Evolutionary conservation across 53 echinoderm and acorn worm species (phyloP).

Genomic region (Patiria pectinifera): DNA sequence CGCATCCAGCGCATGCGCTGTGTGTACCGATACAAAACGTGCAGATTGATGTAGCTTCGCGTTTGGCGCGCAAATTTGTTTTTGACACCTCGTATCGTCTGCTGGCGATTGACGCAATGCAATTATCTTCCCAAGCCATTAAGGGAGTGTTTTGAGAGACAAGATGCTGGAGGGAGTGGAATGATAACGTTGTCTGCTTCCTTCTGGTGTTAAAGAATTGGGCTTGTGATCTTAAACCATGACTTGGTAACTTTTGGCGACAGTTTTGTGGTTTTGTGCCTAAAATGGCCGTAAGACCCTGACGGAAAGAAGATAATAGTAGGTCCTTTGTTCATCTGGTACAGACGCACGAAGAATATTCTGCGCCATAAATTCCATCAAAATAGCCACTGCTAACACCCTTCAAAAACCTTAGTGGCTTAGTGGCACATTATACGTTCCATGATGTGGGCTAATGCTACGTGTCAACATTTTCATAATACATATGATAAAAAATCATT

Average conservation of each 20-base stretch:
- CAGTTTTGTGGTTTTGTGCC: conserved; percentile 6
- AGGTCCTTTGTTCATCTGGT: not conserved
- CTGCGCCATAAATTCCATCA: no score
- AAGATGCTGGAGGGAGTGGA: not conserved
- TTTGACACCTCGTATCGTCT: not conserved
- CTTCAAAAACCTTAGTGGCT: no score
- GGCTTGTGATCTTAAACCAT: not conserved
- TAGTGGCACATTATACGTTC: no score
- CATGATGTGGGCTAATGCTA: no score
- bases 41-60: not conserved
- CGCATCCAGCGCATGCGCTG: not conserved
- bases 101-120: not conserved
- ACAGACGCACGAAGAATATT: not conserved
- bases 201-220: conserved; percentile 1
- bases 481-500: no score
- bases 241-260: conserved; percentile 23
- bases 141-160: not conserved
- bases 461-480: no score
- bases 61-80: not conserved
- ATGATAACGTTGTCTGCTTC: not conserved
- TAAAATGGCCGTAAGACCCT: not conserved
- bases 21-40: not conserved
- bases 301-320: not conserved
- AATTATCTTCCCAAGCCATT: not conserved
- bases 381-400: no score